These are phyloP conservation scores for Pristionchus fissidentatus DNA, from an alignment of 2,888 invertebrate species.

Conservation along the genomic window DNA sequence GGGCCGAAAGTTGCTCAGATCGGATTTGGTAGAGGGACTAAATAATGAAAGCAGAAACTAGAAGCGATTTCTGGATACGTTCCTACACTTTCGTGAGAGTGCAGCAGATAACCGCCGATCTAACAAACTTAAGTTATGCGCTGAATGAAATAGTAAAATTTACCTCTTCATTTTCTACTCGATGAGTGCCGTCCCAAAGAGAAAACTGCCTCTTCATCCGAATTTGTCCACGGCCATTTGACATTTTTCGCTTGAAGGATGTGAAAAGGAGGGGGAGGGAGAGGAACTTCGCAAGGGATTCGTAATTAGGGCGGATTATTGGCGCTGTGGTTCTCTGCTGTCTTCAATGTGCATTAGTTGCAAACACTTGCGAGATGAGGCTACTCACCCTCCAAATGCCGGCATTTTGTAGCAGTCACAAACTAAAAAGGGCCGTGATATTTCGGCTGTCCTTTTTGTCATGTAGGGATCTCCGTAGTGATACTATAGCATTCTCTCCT, in stretches of 20 bases:
- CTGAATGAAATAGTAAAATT: neutral
- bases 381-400: neutral
- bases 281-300: conserved; percentile 13
- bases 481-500: too few species aligned
- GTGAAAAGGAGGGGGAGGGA: neutral
- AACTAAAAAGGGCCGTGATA: neutral
- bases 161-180: neutral
- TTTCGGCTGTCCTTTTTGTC: too few species aligned
- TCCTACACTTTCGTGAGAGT: neutral
- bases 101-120: too few species aligned
- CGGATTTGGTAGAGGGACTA: too few species aligned
- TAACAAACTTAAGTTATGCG: too few species aligned
- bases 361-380: conserved; percentile 2
- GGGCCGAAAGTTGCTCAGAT: neutral
- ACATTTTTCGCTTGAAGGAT: neutral
- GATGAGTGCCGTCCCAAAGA: conserved; percentile 12
- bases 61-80: neutral
- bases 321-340: conserved; percentile 21
- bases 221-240: neutral
- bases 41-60: neutral
- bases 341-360: conserved; percentile 7
- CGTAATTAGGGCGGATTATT: conserved; percentile 35
- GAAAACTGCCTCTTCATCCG: neutral
- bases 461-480: too few species aligned
- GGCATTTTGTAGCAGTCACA: neutral